Base-by-base conservation (phyloP, 2,797 vertebrate species). In the Phrynocephalus guinanensis region DNA sequence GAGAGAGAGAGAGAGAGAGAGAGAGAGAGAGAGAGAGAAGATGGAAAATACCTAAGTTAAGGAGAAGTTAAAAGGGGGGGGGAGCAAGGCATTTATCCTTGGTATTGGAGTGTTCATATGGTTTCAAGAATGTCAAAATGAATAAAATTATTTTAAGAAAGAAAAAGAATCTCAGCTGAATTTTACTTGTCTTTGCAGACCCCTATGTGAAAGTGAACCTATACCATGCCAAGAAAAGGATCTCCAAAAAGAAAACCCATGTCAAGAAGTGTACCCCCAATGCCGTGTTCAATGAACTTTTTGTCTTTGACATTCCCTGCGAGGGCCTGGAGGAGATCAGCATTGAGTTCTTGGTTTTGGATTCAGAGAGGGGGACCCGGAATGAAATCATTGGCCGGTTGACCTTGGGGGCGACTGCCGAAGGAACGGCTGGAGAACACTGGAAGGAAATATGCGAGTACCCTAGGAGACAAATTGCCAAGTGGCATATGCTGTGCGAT, bases 361-460 rank as follows among this genome's bases (percentile, higher is more conserved):
- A 99, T 98, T 99, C 98, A 52, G 98, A 98, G 79, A 96, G 97
- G 73, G 96, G 96, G 5, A 97, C 97, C 83, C 96, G 96, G 92
- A 98, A 97, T 75, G 97, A 98, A 78, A 92, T 98, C 85, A 97
- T 99, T 7, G 98, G 99, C 22, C 96, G 97, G 85, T 96, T 99
- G 95, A 95, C 97, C 78, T 94, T 99, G 89, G 98, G 98, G 85
- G 97, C 98, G 4, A 94, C 97, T 0, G 97, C 97, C 6, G 97
- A 98, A 82, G 98, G 98, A 91, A 98, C 97, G 9, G 95, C 97
- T 0, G 98, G 98, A 2, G 98, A 99, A 90, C 99, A 99, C 95
- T 99, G 99, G 99, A 98, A 98, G 76, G 99, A 99, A 96, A 99
- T 99, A 91, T 99, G 98, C 60, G 98, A 99, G 95, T 99, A 98